Evolutionary conservation across 2,113 vertebrate species (phyloP).

Genomic region (Sorex fumeus): DNA sequence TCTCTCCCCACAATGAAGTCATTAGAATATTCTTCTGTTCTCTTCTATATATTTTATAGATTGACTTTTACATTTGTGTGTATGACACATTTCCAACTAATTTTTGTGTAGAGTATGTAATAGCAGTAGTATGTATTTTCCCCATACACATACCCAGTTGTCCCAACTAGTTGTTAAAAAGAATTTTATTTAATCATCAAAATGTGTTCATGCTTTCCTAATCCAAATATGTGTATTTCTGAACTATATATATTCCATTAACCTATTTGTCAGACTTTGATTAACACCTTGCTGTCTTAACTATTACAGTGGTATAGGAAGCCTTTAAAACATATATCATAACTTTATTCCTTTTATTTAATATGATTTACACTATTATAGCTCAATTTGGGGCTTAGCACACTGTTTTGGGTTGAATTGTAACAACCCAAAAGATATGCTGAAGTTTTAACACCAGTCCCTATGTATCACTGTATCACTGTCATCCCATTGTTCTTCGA

Average conservation of each 20-base stretch:
- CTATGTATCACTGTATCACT: too few relatives aligned
- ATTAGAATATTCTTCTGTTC: not conserved
- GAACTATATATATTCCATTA: not conserved
- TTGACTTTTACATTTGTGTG: conserved; percentile 41
- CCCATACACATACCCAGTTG: not conserved
- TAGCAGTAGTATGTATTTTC: not conserved
- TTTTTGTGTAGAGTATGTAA: not conserved
- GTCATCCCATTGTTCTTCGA: too few relatives aligned
- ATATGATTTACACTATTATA: not conserved
- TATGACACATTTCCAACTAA: not conserved
- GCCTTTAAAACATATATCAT: not conserved
- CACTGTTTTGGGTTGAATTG: not conserved
- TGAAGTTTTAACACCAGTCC: not conserved
- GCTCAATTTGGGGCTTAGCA: conserved; percentile 8
- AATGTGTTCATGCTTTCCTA: not conserved
- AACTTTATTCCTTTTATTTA: conserved; percentile 31
- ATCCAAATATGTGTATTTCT: not conserved
- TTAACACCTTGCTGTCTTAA: not conserved
- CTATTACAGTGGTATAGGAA: not conserved
- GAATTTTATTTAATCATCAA: not conserved
- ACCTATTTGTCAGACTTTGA: not conserved
- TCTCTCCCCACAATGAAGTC: not conserved
- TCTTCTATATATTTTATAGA: not conserved
- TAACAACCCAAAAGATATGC: not conserved
- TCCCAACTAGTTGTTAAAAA: conserved; percentile 4